phyloP scores from a whole-genome alignment of 2,797 vertebrate species.

The Falco peregrinus region DNA sequence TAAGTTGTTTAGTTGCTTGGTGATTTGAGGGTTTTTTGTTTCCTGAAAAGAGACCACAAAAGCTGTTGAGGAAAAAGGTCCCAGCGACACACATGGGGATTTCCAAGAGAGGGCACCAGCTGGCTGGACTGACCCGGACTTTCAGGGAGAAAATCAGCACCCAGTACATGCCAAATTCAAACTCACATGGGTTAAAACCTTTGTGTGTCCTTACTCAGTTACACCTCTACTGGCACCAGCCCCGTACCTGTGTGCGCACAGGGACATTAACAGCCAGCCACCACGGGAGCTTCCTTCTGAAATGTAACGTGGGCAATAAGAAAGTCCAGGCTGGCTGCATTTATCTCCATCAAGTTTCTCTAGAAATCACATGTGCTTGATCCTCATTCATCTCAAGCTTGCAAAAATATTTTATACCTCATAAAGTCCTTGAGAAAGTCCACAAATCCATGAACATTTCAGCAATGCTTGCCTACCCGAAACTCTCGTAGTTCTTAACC shows the following conservation, averaged over 20 bases:
- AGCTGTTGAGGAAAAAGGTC: neutral
- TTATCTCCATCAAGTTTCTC: neutral
- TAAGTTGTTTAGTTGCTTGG: slow-evolving; percentile 32
- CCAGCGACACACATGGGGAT: neutral
- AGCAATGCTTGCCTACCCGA: neutral
- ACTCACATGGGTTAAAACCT: neutral
- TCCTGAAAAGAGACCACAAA: neutral
- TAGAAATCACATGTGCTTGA: neutral
- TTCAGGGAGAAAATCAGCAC: neutral
- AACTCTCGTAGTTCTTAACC: neutral
- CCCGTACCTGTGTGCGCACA: neutral
- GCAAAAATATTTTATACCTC: neutral
- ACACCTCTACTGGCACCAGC: neutral
- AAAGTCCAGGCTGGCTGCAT: neutral
- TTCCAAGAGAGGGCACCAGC: neutral
- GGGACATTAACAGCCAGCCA: neutral
- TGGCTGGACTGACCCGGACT: neutral
- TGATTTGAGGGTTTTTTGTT: neutral
- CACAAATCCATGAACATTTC: neutral
- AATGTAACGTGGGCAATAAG: neutral
- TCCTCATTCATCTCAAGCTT: neutral
- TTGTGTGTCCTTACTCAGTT: neutral
- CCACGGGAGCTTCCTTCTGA: neutral
- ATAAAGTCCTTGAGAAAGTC: neutral
- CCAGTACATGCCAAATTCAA: neutral